Conservation (phyloP, 1,140 invertebrate species). For the Littorina saxatilis region DNA sequence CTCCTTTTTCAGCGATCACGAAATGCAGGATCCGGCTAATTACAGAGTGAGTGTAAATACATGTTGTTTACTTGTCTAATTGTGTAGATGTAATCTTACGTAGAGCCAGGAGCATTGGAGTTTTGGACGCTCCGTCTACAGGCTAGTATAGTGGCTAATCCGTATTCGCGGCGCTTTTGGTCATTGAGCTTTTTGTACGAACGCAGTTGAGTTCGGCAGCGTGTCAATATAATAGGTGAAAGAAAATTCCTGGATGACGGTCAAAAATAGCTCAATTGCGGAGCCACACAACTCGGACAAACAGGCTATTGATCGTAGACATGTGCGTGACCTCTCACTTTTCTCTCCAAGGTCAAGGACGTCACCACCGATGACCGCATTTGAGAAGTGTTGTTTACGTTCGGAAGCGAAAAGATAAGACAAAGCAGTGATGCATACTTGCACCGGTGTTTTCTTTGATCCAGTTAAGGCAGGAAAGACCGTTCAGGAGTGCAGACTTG, state of each 20-base stretch:
- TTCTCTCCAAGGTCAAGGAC: conserved; percentile 28
- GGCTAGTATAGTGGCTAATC: too few species aligned
- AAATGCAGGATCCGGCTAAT: neutral
- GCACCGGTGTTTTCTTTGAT: neutral
- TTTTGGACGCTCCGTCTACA: too few species aligned
- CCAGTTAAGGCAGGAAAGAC: neutral
- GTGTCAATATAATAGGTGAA: too few species aligned
- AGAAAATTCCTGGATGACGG: too few species aligned
- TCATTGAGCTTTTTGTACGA: too few species aligned
- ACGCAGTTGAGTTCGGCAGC: too few species aligned
- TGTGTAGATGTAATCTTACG: too few species aligned
- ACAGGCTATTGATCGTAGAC: conserved; percentile 7
- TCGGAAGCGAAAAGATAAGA: neutral
- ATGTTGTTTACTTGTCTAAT: conserved; percentile 3
- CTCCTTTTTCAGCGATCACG: conserved; percentile 22
- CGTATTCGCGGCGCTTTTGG: too few species aligned
- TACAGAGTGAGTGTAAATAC: neutral
- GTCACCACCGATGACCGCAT: conserved; percentile 26
- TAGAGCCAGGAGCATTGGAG: too few species aligned
- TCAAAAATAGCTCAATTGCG: neutral
- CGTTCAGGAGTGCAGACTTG: too few species aligned
- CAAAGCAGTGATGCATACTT: neutral
- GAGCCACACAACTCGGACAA: neutral
- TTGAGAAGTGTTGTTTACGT: conserved; percentile 32
- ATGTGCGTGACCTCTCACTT: conserved; percentile 35